phyloP scores from a whole-genome alignment of 1,140 invertebrate genomes.

The Lineus longissimus region DNA sequence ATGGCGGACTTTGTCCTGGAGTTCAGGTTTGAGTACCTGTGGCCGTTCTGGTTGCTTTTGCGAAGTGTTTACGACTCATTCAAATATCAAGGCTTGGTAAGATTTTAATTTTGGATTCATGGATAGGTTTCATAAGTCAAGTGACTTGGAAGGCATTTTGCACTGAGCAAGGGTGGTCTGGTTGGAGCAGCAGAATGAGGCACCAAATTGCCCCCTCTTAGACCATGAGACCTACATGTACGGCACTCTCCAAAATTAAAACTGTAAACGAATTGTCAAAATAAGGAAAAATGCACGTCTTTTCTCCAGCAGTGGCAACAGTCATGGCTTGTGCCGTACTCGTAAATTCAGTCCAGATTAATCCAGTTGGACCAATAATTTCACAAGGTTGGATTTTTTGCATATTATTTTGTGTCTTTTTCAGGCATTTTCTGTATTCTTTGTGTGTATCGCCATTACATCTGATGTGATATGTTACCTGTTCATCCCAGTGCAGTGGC shows the following conservation, averaged over 20 bases:
- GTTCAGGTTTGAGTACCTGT: slow-evolving; percentile 98
- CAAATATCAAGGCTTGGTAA: slow-evolving; percentile 97
- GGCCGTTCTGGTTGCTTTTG: slow-evolving; percentile 96
- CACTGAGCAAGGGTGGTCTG: too few species aligned
- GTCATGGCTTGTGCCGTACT: too few species aligned
- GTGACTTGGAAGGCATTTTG: neutral
- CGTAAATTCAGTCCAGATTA: neutral
- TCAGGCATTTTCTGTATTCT: slow-evolving; percentile 96
- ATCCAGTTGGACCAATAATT: neutral
- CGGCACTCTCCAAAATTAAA: too few species aligned
- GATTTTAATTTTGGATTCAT: slow-evolving; percentile 47
- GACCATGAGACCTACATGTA: too few species aligned
- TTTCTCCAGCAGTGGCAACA: too few species aligned
- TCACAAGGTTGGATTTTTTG: too few species aligned
- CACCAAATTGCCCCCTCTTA: too few species aligned
- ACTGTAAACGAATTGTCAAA: too few species aligned
- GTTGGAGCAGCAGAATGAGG: too few species aligned
- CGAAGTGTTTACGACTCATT: slow-evolving; percentile 96
- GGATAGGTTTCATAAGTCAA: neutral
- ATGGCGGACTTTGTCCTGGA: slow-evolving; percentile 95
- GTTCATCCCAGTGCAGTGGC: slow-evolving; percentile 97
- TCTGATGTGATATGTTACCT: slow-evolving; percentile 99
- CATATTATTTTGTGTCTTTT: slow-evolving; percentile 41
- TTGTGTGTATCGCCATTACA: slow-evolving; percentile 95
- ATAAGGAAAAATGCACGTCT: too few species aligned